Evolutionary conservation across 1,140 invertebrate species (phyloP), one percentile per base, ranked within the genome.

Genomic region (Drosophila chauvacae): DNA sequence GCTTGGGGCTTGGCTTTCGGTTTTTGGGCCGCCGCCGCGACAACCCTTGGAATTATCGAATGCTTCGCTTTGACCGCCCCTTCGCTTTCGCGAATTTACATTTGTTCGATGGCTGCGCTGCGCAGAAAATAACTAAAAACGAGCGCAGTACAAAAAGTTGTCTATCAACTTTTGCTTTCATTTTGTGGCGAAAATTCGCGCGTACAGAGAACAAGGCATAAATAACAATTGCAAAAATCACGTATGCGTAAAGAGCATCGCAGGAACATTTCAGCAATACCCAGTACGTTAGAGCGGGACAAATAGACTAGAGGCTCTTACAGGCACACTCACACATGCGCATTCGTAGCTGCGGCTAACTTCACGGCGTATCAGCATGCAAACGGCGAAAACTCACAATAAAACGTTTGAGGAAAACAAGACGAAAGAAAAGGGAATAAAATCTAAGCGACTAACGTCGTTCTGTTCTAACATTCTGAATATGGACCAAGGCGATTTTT

Each of bases 91-190:
- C 41, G 63, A 68, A 63, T 83, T 55, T 33, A 57, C 59, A 56
- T 65, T 64, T 42, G 41, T 55, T 71, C 39, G 39, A 26, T 18
- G 39, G 66, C 23, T 53, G 71, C 42, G 66, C 60, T 85, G 73
- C 77, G 60, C 80, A 61, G 79, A 70, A 44, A 66, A 69, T 69
- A 51, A 69, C 26, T 26, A 78, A 48, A 70, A 71, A 58, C 70
- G 61, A 76, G 64, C 74, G 57, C 75, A 78, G 47, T 76, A 79
- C 42, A 66, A 76, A 84, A 85, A 88, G 81, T 85, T 79, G 88
- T 88, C 73, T 87, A 75, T 90, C 88, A 91, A 91, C 88, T 91
- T 91, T 91, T 91, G 88, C 88, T 91, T 91, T 91, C 88, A 84
- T 90, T 90, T 88, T 90, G 81, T 81, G 64, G 86, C 75, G 68